A percentile compares a stretch with the other conserved stretches of the same genome.
Evolutionary conservation across 2,888 invertebrate genomes (phyloP).

Genomic region (Odontothrips loti): DNA sequence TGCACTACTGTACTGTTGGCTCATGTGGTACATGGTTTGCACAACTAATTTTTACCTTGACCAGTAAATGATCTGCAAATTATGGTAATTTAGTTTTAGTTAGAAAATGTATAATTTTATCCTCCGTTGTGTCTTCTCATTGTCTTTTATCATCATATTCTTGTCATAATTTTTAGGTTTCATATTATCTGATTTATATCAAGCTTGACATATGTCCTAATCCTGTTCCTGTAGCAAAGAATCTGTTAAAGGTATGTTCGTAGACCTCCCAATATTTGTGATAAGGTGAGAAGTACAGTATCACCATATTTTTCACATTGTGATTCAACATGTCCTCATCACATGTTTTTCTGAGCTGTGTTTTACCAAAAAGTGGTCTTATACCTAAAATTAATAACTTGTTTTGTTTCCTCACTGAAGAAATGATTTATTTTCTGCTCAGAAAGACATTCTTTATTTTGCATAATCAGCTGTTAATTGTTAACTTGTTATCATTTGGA

Average conservation of each 20-base stretch:
- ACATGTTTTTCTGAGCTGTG: background rate
- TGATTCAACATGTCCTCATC: background rate
- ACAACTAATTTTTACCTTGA: background rate
- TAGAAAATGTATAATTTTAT: background rate
- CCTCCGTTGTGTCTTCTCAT: too few species aligned
- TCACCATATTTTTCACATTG: too few species aligned
- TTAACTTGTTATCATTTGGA: slow-evolving; percentile 18
- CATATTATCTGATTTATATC: too few species aligned
- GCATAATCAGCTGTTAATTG: background rate
- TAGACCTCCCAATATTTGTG: too few species aligned
- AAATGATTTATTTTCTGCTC: too few species aligned
- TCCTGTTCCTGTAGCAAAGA: too few species aligned
- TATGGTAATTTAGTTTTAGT: background rate
- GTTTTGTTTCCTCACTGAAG: background rate
- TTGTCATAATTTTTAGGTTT: too few species aligned
- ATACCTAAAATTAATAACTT: background rate
- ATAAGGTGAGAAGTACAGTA: too few species aligned
- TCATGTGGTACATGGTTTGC: background rate
- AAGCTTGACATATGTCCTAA: too few species aligned
- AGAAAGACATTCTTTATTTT: slow-evolving; percentile 14
- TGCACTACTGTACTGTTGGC: background rate
- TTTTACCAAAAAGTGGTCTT: background rate
- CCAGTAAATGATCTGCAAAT: background rate
- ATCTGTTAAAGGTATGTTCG: too few species aligned
- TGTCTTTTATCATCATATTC: too few species aligned